Evolutionary conservation across 2,797 vertebrate species (phyloP), one percentile per base, ranked within the genome.

Genomic region (Chaetophractus vellerosus): DNA sequence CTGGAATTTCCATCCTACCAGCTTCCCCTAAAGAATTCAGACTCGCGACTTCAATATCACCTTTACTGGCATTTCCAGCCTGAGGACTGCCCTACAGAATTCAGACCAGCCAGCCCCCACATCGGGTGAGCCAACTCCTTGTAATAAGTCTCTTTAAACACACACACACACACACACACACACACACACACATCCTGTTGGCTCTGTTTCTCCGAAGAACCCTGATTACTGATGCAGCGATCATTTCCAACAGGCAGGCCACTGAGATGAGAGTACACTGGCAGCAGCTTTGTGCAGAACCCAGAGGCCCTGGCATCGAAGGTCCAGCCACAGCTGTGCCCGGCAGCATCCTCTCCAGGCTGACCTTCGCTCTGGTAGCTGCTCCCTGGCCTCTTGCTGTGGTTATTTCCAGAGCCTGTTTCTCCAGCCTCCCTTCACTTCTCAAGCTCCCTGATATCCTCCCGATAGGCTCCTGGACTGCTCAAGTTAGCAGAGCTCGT

Each of bases 381-480:
- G 0, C 18, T 24, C 64, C 5, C 71, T 36, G 26, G 16, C 33
- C 69, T 63, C 85, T 57, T 57, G 19, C 28, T 52, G 63, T 75
- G 52, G 66, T 74, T 78, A 38, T 64, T 75, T 94, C 92, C 71
- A 8, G 3, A 94, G 72, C 24, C 33, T 74, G 28, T 9, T 85
- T 71, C n/a, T 19, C 57, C 78, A n/a, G 41, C 12, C 36, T 74
- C 80, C 26, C 33, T 91, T 85, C 63, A 45, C 10, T 82, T 79
- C 71, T 66, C 59, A 82, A 90, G 26, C 90, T 86, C 64, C 80
- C 71, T 76, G 38, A 16, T 55, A 33, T 18, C n/a, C 45, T 92
- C 76, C 81, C 90, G 85, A 4, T 69, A 88, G 57, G 84, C 76
- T 26, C 50, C 36, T 61, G 89, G 41, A 71, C 45, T n/a, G 26